Evolutionary conservation across 2,888 invertebrate genomes (phyloP).

Genomic region (Mimachlamys varia): DNA sequence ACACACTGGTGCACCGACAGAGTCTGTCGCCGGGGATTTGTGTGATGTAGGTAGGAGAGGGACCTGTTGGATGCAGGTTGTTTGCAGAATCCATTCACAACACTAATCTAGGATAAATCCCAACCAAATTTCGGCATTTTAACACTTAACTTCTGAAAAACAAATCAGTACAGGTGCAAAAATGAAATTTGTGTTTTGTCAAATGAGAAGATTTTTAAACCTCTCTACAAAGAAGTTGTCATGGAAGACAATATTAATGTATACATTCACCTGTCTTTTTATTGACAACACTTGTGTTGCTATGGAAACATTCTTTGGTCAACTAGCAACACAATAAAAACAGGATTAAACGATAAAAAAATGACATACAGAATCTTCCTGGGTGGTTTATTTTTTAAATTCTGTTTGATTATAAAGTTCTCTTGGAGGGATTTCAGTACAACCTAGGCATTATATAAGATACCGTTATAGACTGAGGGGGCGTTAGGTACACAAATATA

Average conservation of each 20-base stretch:
- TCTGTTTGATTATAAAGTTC: neutral
- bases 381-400: neutral
- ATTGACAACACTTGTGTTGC: neutral
- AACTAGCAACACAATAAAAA: neutral
- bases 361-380: neutral
- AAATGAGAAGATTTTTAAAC: neutral
- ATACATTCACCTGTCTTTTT: neutral
- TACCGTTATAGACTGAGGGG: neutral
- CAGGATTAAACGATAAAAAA: neutral
- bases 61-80: neutral
- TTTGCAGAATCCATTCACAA: neutral
- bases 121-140: neutral
- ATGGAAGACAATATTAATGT: neutral
- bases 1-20: neutral
- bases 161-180: neutral
- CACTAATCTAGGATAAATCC: neutral
- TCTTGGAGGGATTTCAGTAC: neutral
- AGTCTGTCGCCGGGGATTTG: no score
- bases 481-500: neutral
- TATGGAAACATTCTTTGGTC: neutral
- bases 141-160: neutral
- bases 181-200: neutral
- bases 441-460: neutral
- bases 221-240: neutral
- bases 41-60: no score